Evolutionary conservation across 1,140 invertebrate species (phyloP), one percentile per base, ranked within the genome.

Genomic region (Bombus pyrosoma): DNA sequence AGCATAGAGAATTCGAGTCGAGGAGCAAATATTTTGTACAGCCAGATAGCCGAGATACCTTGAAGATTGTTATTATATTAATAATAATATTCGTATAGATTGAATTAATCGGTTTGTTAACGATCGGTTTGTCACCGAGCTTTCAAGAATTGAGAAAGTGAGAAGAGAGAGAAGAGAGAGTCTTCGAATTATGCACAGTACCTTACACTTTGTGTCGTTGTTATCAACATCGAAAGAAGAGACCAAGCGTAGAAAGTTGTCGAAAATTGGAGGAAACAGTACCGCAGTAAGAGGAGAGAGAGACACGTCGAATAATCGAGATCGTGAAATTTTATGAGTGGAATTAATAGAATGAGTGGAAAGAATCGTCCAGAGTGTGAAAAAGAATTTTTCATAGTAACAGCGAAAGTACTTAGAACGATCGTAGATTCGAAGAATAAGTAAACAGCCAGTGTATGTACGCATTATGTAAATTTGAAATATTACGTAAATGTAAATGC

Each of bases 191-290:
- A 22, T 32, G 25, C 32, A 41, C 9, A 68, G 53, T 37, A 64
- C 28, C 34, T 43, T n/a, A n/a, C 32, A 77, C 9, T 25, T 68
- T 47, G 15, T 32, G 13, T 37, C 43, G 34, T 57, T 47, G 68
- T 80, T 80, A 85, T 73, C 41, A 41, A 72, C 41, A 64, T 47
- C 25, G 41, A 84, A 22, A 22, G 37, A 10, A n/a, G 53, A 62
- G 22, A 34, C 13, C 6, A 71, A 80, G 68, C 47, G 25, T 28
- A 72, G 53, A 37, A n/a, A 53, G 47, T 18, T 13, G 4, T 71
- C 12, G 53, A 68, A 41, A 68, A 59, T 34, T 39, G 6, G 1
- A 37, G 28, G 25, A 72, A 15, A 53, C 47, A 8, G 47, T 53
- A 22, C 47, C 18, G 47, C 18, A 0, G 47, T 22, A 53, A 53